Evolutionary conservation across 2,888 invertebrate genomes (phyloP).

Genomic region (Drosophila paramelanica): DNA sequence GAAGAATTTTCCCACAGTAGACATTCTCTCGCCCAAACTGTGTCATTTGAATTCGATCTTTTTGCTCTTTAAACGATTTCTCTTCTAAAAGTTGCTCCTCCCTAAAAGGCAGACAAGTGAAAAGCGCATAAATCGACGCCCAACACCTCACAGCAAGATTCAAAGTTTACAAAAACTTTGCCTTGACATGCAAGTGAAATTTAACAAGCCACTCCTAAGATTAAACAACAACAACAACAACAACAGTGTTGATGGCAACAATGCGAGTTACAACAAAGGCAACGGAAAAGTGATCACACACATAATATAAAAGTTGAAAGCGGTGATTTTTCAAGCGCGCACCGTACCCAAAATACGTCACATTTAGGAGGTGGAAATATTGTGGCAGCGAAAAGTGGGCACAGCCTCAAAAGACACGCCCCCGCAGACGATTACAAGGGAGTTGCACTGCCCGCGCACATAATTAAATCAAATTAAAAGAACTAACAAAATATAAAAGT

Average conservation of each 20-base stretch:
- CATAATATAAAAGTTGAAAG: constrained; percentile 66
- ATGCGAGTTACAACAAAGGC: constrained; percentile 30
- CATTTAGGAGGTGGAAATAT: constrained; percentile 75
- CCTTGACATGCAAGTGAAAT: constrained; percentile 78
- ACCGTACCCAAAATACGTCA: constrained; percentile 73
- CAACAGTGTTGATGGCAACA: constrained; percentile 42
- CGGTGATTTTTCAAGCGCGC: constrained; percentile 67
- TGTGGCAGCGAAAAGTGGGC: constrained; percentile 73
- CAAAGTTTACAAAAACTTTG: constrained; percentile 33
- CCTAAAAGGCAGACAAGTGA: constrained; percentile 70
- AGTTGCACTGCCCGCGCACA: constrained; percentile 53
- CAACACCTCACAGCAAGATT: constrained; percentile 63
- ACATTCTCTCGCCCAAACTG: neutral
- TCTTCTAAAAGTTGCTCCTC: constrained; percentile 45
- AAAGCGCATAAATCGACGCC: constrained; percentile 78
- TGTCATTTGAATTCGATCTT: constrained; percentile 33
- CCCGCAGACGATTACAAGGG: constrained; percentile 28
- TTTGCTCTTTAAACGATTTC: constrained; percentile 42
- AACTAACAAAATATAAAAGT: constrained; percentile 55
- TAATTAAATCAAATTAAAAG: constrained; percentile 77
- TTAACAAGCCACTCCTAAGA: constrained; percentile 78
- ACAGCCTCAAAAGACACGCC: constrained; percentile 63
- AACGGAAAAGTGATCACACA: constrained; percentile 54
- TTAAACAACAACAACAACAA: constrained; percentile 45
- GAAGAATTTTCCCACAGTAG: constrained; percentile 34